These are phyloP conservation scores for Anagyrus pseudococci DNA, from an alignment of 2,888 invertebrate genomes.

Conservation along the genomic window DNA sequence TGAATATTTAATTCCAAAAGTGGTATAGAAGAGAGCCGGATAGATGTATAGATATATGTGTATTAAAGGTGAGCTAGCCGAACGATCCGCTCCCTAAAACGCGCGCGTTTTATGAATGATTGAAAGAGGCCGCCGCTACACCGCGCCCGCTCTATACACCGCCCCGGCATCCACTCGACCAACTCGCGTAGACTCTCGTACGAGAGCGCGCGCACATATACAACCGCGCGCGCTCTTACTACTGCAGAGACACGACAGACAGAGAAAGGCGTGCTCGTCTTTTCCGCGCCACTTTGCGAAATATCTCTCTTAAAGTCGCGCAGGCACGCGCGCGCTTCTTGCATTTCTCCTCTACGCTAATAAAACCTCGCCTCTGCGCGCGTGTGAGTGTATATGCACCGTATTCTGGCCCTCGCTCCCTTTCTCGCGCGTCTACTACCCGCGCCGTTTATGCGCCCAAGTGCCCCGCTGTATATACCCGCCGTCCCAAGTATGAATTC, in stretches of 20 bases:
- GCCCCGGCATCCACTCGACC: neutral
- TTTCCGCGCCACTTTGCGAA: slow-evolving; percentile 24
- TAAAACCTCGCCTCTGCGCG: too few relatives aligned
- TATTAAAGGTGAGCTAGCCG: neutral
- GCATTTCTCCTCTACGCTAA: slow-evolving; percentile 7
- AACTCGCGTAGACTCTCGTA: too few relatives aligned
- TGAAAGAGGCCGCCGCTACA: slow-evolving; percentile 17
- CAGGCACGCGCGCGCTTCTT: neutral
- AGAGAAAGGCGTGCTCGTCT: neutral
- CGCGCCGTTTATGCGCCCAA: too few relatives aligned
- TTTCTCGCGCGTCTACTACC: slow-evolving; percentile 7
- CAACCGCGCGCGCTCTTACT: too few relatives aligned
- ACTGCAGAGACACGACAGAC: too few relatives aligned
- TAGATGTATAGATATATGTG: neutral
- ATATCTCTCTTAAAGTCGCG: slow-evolving; percentile 18
- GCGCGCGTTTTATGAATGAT: slow-evolving; percentile 36
- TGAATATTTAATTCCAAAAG: slow-evolving; percentile 36
- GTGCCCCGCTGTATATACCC: too few relatives aligned
- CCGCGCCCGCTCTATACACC: neutral
- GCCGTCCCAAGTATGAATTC: too few relatives aligned
- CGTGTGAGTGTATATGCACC: too few relatives aligned
- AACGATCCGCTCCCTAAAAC: slow-evolving; percentile 22
- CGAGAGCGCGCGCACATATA: too few relatives aligned
- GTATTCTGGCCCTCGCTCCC: too few relatives aligned
- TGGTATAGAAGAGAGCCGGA: neutral